These are phyloP conservation scores for Poeciliopsis paucimaculata DNA, from an alignment of 2,797 vertebrate genomes.

Conservation along the genomic window DNA sequence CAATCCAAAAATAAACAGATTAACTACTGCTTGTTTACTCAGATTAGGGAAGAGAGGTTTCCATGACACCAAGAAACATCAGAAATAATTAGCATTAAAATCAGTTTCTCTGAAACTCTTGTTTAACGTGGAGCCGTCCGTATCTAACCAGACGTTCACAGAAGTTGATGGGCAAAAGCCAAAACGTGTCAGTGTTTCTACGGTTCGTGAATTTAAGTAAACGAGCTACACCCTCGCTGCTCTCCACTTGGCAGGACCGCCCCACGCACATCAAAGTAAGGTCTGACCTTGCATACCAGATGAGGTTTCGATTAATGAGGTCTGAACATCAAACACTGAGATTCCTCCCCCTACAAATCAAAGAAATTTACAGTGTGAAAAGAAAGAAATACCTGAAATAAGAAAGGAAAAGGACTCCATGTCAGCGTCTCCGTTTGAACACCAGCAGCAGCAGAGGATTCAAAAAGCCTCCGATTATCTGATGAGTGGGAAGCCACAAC, in stretches of 20 bases:
- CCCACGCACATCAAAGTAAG: conserved; percentile 67
- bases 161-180: conserved; percentile 64
- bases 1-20: conserved; percentile 14
- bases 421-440: conserved; percentile 55
- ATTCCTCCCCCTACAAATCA: conserved; percentile 44
- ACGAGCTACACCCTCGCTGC: conserved; percentile 52
- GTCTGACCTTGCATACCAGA: conserved; percentile 79
- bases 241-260: conserved; percentile 54
- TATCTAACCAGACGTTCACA: conserved; percentile 54
- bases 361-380: conserved; percentile 61
- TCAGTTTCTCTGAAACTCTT: conserved; percentile 41
- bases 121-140: conserved; percentile 42
- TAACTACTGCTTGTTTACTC: conserved; percentile 8
- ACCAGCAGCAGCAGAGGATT: conserved; percentile 46
- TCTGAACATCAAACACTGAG: conserved; percentile 72
- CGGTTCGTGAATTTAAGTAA: conserved; percentile 59
- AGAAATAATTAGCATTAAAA: conserved; percentile 47
- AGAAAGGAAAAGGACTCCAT: conserved; percentile 54
- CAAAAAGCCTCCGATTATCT: conserved; percentile 69
- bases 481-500: conserved; percentile 62
- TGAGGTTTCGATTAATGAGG: conserved; percentile 76
- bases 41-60: background rate
- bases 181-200: conserved; percentile 55
- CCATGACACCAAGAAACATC: background rate
- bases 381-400: conserved; percentile 40